phyloP scores from a whole-genome alignment of 2,888 invertebrate genomes.

The Ophioninae sp. region DNA sequence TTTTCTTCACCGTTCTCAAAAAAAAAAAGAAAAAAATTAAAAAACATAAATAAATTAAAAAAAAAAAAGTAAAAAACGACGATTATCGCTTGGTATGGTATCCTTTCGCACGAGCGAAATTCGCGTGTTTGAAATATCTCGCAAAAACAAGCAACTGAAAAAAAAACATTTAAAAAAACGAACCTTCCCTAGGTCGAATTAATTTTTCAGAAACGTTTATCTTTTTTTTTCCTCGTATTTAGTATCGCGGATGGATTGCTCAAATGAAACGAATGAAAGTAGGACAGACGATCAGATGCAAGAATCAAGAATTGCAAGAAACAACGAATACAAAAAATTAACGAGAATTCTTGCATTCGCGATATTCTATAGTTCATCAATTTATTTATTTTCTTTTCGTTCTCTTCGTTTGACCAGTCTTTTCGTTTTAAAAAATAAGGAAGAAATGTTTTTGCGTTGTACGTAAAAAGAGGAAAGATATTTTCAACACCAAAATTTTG shows the following conservation, averaged over 20 bases:
- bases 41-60: conserved; percentile 46
- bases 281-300: background rate
- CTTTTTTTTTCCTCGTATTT: background rate
- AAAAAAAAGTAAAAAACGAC: conserved; percentile 2
- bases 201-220: background rate
- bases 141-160: conserved; percentile 13
- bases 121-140: conserved; percentile 40
- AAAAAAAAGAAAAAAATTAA: background rate
- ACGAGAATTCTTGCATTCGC: background rate
- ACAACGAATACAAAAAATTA: background rate
- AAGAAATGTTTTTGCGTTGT: conserved; percentile 19
- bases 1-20: conserved; percentile 43
- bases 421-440: background rate
- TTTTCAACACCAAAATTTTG: too few relatives aligned
- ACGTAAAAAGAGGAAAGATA: conserved; percentile 12
- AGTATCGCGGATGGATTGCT: background rate
- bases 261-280: background rate
- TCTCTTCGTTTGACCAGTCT: conserved; percentile 1
- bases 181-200: background rate
- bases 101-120: conserved; percentile 67
- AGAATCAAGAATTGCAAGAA: background rate
- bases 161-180: background rate
- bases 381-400: too few relatives aligned
- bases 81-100: conserved; percentile 78
- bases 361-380: background rate